Base-by-base conservation (phyloP, 2,113 vertebrate genomes). In the Brachypteracias leptosomus region DNA sequence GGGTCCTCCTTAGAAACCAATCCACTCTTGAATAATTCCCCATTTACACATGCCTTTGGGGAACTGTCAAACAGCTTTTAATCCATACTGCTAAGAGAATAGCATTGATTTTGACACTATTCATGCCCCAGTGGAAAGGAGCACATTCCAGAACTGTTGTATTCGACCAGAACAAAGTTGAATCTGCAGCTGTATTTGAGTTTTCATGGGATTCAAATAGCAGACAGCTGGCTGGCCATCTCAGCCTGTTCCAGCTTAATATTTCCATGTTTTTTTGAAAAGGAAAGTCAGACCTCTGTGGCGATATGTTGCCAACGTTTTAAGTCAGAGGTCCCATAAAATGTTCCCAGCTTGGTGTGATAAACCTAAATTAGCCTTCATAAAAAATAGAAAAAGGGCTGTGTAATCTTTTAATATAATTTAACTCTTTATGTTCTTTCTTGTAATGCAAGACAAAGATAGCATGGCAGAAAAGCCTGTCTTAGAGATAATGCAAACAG, bases 171-270 rank as follows among this genome's bases (percentile, higher is more conserved):
- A 95, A 94, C 63, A 88, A 90, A 92, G 55, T 77, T 84, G 63
- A 84, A 93, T 75, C 68, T 90, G 79, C 75, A 94, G 72, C 85
- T 96, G 71, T 86, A 93, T 92, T 93, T 90, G 68, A 91, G 79
- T 81, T 93, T 96, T 91, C 68, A 61, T 59, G 57, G 46, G 52
- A 84, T 81, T 97, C 84, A 94, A 92, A 92, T 31, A 90, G 86
- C 84, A 90, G 94, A 89, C 84, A 94, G 80, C 73, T 92, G 95
- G 67, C 42, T 93, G 85, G 71, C 61, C 89, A 84, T 78, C 76
- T 90, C 68, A 68, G 57, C 52, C 47, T 81, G 20, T 57, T 95
- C 47, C 83, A 92, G 55, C 46, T 90, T 87, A 66, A 31, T 84
- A 90, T 77, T 81, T 81, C 80, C 21, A 65, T 11, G 42, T 0